Base-by-base conservation (phyloP, 2,797 vertebrate species). In the Myotis vivesi region DNA sequence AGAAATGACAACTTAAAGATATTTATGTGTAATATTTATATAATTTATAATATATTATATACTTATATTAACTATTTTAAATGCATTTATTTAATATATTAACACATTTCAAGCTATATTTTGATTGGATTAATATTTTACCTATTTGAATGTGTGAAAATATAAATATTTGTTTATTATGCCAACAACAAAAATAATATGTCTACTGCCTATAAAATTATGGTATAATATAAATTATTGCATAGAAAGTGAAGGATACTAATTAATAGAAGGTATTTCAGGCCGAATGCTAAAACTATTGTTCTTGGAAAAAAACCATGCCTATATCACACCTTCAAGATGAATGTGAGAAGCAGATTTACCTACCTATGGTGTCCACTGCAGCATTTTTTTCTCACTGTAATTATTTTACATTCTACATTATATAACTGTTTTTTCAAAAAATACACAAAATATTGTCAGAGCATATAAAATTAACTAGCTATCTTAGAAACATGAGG, bases 361-460 rank as follows among this genome's bases (percentile, higher is more conserved):
- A 36, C 20, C 89, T 86, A 51, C 12, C 51, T 94, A 91, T 81
- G 64, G 9, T 75, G 66, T 62, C 95, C 71, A 84, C 44, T 76
- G 62, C 33, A 77, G 89, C 77, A 68, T 38, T 91, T 97, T 89
- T 94, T 88, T 92, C 81, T 96, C 51, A 95, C 30, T 94, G 49
- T 92, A 92, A 73, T 6, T 1, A 3, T 53, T 68, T 96, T 95
- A 36, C 17, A 30, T 59, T 68, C 13, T 92, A 88, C 0, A 53
- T 55, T 97, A 94, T 96, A 62, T n/a, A 68, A 88, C 4, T 55
- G 51, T 72, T 53, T 36, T 87, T 62, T 17, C 10, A 22, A 95
- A 96, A 92, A 94, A 59, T 79, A 81, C 36, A 73, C 36, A 87
- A 87, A 94, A 95, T 95, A 94, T 90, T 95, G 87, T 94, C 86